A percentile compares a stretch with the other conserved stretches of the same genome.
Evolutionary conservation across 2,797 vertebrate genomes (phyloP).

Genomic region (Poeciliopsis presidionis): DNA sequence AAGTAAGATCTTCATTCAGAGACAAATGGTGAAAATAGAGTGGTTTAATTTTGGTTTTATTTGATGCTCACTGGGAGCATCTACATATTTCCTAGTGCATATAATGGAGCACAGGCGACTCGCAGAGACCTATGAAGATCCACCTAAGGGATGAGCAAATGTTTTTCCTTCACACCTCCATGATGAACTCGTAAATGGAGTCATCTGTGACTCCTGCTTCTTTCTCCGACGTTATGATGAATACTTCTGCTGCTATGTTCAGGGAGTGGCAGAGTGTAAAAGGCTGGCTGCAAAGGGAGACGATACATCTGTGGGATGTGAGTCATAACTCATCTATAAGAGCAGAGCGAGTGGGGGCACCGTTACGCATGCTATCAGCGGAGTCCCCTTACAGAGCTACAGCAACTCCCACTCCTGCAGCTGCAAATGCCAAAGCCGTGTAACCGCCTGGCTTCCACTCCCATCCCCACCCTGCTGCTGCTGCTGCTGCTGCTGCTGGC

Average conservation of each 20-base stretch:
- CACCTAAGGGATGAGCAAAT: constrained; percentile 19
- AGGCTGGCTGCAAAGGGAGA: constrained; percentile 21
- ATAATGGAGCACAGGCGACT: constrained; percentile 36
- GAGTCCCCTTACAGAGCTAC: constrained; percentile 43
- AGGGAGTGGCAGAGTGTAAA: constrained; percentile 58
- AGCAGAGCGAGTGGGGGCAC: constrained; percentile 24
- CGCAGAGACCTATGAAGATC: constrained; percentile 35
- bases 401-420: constrained; percentile 46
- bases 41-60: background rate
- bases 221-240: constrained; percentile 31
- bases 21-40: background rate
- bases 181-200: constrained; percentile 9
- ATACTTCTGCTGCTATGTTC: constrained; percentile 33
- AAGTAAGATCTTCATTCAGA: background rate
- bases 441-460: constrained; percentile 43
- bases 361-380: constrained; percentile 22
- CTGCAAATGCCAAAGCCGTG: constrained; percentile 54
- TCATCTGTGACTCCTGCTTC: constrained; percentile 33
- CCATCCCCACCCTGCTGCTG: constrained; percentile 52
- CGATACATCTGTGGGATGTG: constrained; percentile 43
- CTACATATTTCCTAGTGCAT: constrained; percentile 43
- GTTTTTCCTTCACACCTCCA: constrained; percentile 27
- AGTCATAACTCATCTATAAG: constrained; percentile 62
- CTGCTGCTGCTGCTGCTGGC: constrained; percentile 26
- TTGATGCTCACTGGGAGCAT: constrained; percentile 12